Conservation (phyloP, 2,113 vertebrate species). For the Ramphastos sulfuratus region DNA sequence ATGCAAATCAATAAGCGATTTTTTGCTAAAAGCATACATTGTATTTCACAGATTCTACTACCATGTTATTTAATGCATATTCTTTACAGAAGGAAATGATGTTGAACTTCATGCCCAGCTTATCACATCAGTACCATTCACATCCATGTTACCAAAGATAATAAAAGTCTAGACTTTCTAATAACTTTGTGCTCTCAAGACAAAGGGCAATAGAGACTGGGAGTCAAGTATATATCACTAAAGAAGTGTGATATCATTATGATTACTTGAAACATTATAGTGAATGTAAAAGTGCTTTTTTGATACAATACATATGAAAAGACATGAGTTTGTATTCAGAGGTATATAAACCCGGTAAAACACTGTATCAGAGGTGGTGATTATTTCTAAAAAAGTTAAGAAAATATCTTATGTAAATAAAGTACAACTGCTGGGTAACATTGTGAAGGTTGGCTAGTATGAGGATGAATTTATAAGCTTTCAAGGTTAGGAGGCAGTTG, state of each 20-base stretch:
- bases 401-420: background rate
- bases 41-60: background rate
- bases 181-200: background rate
- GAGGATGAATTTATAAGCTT: background rate
- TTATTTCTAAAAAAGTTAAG: background rate
- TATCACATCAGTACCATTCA: constrained; percentile 7
- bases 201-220: background rate
- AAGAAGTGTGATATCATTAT: background rate
- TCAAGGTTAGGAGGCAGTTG: background rate
- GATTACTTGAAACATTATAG: background rate
- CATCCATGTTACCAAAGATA: background rate
- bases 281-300: background rate
- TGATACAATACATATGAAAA: background rate
- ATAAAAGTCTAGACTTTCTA: constrained; percentile 20
- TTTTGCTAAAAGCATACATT: background rate
- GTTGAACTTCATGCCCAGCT: constrained; percentile 10
- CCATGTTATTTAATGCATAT: background rate
- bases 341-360: background rate
- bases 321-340: background rate
- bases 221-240: background rate
- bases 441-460: background rate
- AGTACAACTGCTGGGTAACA: background rate
- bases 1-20: background rate
- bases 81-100: background rate
- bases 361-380: background rate